phyloP scores from a whole-genome alignment of 2,888 invertebrate genomes.

The Eupeodes latifasciatus region DNA sequence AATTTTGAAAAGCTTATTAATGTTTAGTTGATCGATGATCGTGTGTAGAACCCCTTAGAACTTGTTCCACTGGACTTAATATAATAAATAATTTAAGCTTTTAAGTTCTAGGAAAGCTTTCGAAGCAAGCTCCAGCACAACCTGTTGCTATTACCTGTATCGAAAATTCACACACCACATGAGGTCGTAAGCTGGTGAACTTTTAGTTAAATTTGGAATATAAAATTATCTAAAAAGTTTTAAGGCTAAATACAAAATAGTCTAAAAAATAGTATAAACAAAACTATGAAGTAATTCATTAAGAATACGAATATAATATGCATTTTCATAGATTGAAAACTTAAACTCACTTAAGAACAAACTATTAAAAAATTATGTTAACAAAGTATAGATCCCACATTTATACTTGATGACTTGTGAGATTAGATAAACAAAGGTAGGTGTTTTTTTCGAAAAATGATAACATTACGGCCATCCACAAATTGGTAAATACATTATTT shows the following conservation, averaged over 20 bases:
- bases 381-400: conserved; percentile 16
- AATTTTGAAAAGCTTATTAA: too few relatives aligned
- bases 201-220: too few relatives aligned
- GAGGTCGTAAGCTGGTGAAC: neutral
- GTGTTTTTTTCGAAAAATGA: conserved; percentile 47
- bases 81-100: too few relatives aligned
- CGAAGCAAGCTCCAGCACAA: too few relatives aligned
- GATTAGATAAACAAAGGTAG: conserved; percentile 69
- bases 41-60: too few relatives aligned
- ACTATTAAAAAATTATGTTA: neutral
- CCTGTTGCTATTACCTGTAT: too few relatives aligned
- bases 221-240: neutral
- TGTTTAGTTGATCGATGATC: too few relatives aligned
- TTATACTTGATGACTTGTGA: conserved; percentile 23
- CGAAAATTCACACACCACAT: too few relatives aligned
- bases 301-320: neutral
- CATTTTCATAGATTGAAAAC: neutral
- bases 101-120: too few relatives aligned
- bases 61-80: too few relatives aligned
- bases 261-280: neutral
- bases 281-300: neutral
- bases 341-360: neutral
- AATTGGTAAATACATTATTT: conserved; percentile 54
- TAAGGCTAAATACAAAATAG: neutral
- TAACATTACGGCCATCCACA: conserved; percentile 56